Evolutionary conservation across 2,113 vertebrate genomes (phyloP), one percentile per base, ranked within the genome.

Genomic region (Ameiurus melas): DNA sequence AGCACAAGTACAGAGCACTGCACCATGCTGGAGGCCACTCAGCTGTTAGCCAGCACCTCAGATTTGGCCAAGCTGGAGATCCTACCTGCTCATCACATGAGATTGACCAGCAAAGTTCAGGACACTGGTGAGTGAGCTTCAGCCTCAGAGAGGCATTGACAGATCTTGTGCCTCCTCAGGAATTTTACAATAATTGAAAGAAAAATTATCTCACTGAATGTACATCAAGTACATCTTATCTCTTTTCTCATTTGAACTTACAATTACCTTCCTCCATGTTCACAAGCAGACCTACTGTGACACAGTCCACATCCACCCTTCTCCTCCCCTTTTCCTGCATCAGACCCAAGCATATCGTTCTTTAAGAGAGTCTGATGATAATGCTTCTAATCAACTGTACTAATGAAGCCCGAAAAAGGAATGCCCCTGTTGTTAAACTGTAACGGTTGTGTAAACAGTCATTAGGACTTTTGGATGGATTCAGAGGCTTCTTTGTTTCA

Each of bases 1-100:
- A 97, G 98, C 57, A 98, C 97, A 0, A 97, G 97, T 84, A 99
- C 97, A 0, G 98, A 99, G 16, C 97, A 98, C 94, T 99, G 98
- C 89, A 96, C 97, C 0, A 92, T 99, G 7, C 93, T 98, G 82
- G 98, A 99, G 91, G 98, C 98, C 51, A 98, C 97, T 19, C 97
- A 98, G 93, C 96, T 99, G 9, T 91, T 99, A 88, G 96, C 97
- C 84, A 97, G 95, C 90, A 97, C 97, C 51, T 95, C 95, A 0
- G 98, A 99, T 85, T 96, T 96, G 57, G 97, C 97, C 89, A 96
- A 96, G 81, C 89, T 99, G 88, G 98, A 99, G 93, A 96, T 99
- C 85, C 87, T 99, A 57, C 97, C 98, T 0, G 96, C 95, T 1
- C 97, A 98, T 89, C 98, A 97, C 33, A 96, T 95, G n/a, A 94